Percentiles rank a stretch among this genome's conserved stretches.
Evolutionary conservation across 2,797 vertebrate species (phyloP).

Genomic region (Gallinago solitaria): DNA sequence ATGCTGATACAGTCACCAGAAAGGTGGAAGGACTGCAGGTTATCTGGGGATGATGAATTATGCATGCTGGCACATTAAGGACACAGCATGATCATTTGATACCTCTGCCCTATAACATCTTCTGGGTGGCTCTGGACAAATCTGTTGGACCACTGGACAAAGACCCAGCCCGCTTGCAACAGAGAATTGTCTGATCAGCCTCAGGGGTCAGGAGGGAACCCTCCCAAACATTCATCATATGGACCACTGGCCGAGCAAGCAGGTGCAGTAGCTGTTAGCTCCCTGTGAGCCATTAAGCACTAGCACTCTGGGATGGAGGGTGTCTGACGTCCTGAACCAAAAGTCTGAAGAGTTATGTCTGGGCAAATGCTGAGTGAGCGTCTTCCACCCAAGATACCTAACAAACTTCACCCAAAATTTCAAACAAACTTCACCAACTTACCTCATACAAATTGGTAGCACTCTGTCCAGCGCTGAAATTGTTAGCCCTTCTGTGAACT

Average conservation of each 20-base stretch:
- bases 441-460: not conserved
- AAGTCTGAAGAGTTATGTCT: not conserved
- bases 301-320: not conserved
- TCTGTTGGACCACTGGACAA: not conserved
- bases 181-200: not conserved
- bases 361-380: not conserved
- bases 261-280: not conserved
- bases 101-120: not conserved
- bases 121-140: not conserved
- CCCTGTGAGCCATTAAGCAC: not conserved
- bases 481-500: not conserved
- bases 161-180: not conserved
- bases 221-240: not conserved
- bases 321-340: not conserved
- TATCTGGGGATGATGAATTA: constrained; percentile 47
- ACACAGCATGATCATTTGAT: not conserved
- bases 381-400: not conserved
- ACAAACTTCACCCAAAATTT: not conserved
- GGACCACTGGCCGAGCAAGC: not conserved
- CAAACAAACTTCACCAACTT: not conserved
- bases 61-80: not conserved
- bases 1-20: constrained; percentile 56
- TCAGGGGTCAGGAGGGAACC: not conserved
- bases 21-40: constrained; percentile 31
- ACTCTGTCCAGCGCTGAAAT: not conserved